Conservation (phyloP, 1,140 invertebrate species). For the Oryctes rhinoceros region DNA sequence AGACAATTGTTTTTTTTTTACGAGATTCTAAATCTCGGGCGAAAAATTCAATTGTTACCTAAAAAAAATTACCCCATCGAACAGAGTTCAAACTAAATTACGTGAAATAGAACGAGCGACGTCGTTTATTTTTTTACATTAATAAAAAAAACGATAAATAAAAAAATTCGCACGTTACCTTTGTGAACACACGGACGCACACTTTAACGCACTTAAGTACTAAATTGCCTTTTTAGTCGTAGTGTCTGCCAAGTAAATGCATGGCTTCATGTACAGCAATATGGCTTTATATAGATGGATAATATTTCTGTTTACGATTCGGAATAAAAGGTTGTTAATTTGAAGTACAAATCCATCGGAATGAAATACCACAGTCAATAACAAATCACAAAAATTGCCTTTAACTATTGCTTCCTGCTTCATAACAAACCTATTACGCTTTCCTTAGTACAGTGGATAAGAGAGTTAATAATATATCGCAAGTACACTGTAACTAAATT, state of each 20-base stretch:
- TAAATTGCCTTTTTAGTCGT: not conserved
- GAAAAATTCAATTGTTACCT: too few relatives aligned
- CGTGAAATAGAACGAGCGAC: not conserved
- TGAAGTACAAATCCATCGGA: not conserved
- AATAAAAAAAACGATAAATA: too few relatives aligned
- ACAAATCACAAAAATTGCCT: not conserved
- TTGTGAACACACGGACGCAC: not conserved
- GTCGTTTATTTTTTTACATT: too few relatives aligned
- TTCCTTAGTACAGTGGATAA: too few relatives aligned
- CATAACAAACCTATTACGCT: too few relatives aligned
- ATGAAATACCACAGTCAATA: conserved; percentile 4
- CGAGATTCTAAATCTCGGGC: too few relatives aligned
- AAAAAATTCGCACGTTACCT: not conserved
- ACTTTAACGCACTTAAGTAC: not conserved
- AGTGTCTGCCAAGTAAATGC: not conserved
- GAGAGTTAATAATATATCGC: too few relatives aligned
- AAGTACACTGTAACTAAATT: too few relatives aligned
- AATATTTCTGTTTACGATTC: conserved; percentile 15
- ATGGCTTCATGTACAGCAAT: not conserved
- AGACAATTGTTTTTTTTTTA: too few relatives aligned
- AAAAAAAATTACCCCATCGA: not conserved
- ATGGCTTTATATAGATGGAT: conserved; percentile 4
- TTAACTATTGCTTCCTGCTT: not conserved
- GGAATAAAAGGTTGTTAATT: not conserved
- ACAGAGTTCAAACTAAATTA: not conserved